Base-by-base conservation (phyloP, 2,113 vertebrate genomes). In the Nycticryphes semicollaris region DNA sequence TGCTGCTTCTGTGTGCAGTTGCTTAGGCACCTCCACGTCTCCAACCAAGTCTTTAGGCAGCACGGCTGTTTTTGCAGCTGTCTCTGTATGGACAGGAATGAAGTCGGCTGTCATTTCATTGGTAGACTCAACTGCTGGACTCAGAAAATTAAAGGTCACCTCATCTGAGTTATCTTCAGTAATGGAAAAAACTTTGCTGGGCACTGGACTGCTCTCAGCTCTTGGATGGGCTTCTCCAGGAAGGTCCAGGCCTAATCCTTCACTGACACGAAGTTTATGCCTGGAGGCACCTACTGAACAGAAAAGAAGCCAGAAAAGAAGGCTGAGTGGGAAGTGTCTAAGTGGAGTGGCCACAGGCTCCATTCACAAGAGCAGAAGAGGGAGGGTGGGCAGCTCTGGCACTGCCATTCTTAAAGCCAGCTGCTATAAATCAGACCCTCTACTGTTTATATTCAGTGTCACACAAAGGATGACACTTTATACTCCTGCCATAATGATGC, bases 41-140 rank as follows among this genome's bases (percentile, higher is more conserved):
- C 57, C 47, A 8, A 7, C 9, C 37, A 50, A 3, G 15, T 31
- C 47, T 37, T 30, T 7, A 1, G 85, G 66, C 37, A 33, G 60
- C 11, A 9, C 3, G 1, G 74, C 59, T 10, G 39, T 59, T 54
- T 21, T 12, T 23, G 50, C 51, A 51, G 77, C 75, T 15, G 15
- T 5, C 31, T 80, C 33, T 2, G 62, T 1, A 2, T 1, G 89
- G 47, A 6, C 48, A 45, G 93, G 43, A 14, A 3, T 2, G 15
- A 62, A 9, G 4, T 10, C 69, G 6, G 85, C 27, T 60, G 50
- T 1, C 0, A 1, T 10, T 24, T 13, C 87, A 2, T 5, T 0
- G 27, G 7, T 13, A 41, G 87, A 30, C 51, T 73, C 84, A 8
- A 28, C 77, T 62, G 81, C 82, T 12, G 87, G 45, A 35, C 72